Evolutionary conservation across 2,888 invertebrate genomes (phyloP).

Genomic region (Plebejus melissa): DNA sequence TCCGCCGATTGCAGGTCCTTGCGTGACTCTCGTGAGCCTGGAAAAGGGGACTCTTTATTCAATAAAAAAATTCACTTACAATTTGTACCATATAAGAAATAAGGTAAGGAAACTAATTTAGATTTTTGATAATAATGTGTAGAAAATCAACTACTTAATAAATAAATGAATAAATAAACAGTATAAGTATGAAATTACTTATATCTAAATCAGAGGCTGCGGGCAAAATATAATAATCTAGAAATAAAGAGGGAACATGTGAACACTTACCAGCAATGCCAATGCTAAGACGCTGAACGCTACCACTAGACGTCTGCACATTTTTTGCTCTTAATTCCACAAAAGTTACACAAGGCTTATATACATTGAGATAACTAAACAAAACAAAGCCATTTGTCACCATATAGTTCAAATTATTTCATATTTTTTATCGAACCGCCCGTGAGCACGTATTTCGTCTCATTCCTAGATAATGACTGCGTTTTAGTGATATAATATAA

Average conservation of each 20-base stretch:
- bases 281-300: conserved; percentile 44
- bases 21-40: conserved; percentile 33
- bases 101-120: too few species aligned
- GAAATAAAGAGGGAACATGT: neutral
- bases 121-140: too few species aligned
- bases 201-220: too few species aligned
- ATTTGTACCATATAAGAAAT: too few species aligned
- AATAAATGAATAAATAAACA: too few species aligned
- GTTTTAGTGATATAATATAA: neutral
- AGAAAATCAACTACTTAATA: too few species aligned
- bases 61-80: too few species aligned
- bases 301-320: conserved; percentile 47
- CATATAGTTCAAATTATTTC: conserved; percentile 35
- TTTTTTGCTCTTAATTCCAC: conserved; percentile 41
- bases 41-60: conserved; percentile 28
- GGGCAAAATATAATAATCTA: too few species aligned
- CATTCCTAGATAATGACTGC: conserved; percentile 32
- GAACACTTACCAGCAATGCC: conserved; percentile 52
- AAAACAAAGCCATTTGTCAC: conserved; percentile 46
- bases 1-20: conserved; percentile 37
- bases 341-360: conserved; percentile 43
- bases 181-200: too few species aligned
- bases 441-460: conserved; percentile 41
- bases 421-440: conserved; percentile 37
- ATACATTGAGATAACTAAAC: conserved; percentile 50